Base-by-base conservation (phyloP, 2,797 vertebrate genomes). In the Anomalospiza imberbis region DNA sequence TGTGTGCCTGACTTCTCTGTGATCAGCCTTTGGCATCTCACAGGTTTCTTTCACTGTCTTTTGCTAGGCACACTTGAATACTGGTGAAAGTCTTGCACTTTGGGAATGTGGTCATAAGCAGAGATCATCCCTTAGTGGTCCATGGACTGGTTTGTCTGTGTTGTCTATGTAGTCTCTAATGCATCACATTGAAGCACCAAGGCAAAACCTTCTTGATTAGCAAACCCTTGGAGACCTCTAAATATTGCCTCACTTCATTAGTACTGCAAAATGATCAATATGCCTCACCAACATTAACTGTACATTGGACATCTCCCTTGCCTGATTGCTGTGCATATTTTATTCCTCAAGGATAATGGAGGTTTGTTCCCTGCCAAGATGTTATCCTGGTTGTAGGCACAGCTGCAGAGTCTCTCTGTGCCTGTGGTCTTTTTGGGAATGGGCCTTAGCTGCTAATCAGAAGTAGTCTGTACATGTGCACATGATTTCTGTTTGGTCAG, bases 191-290 rank as follows among this genome's bases (percentile, higher is more conserved):
- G 67, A 89, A 79, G 58, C 28, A 85, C n/a, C 63, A 90, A 89
- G 60, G 85, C 79, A 92, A 84, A 92, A 74, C 36, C 38, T 81
- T 60, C 70, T 60, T 82, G 72, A 92, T 96, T 78, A 93, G 32
- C 74, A 51, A 47, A 76, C 32, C 89, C 76, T 85, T 67, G 71
- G 96, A 94, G 93, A 94, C 95, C 54, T 94, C 93, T 96, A 94
- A 96, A 96, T 96, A 95, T 94, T 57, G 40, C 71, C 74, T 96
- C 94, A 85, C 93, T 95, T 95, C 85, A 95, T 95, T 96, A 91
- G 74, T 85, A 63, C 92, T 88, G 95, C 95, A 96, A 89, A 93
- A 86, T 95, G 51, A 97, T 97, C 96, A 92, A 95, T 97, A 97
- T 76, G 93, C 54, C 60, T 92, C 85, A 36, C 86, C 90, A 90